These are phyloP conservation scores for Eudorcas thomsonii DNA, from an alignment of 2,113 vertebrate genomes.

Conservation along the genomic window DNA sequence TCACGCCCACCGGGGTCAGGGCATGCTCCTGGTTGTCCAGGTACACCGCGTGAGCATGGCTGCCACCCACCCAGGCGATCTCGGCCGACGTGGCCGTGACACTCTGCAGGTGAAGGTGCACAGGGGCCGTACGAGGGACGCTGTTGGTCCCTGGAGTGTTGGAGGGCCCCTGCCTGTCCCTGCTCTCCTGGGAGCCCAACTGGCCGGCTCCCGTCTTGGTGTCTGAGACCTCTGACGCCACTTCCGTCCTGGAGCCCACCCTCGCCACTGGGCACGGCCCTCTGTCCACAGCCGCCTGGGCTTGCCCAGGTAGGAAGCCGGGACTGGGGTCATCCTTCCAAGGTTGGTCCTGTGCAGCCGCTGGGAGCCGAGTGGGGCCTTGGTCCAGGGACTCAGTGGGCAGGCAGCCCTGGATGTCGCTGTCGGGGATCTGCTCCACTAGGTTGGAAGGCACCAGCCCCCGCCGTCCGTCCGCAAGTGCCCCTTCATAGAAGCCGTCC, in stretches of 20 bases:
- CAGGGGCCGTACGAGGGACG: slow-evolving; percentile 79
- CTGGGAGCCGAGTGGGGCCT: background rate
- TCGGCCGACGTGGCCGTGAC: slow-evolving; percentile 84
- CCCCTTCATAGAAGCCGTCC: slow-evolving; percentile 89
- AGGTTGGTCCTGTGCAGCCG: background rate
- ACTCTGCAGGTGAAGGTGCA: slow-evolving; percentile 77
- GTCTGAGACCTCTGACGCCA: slow-evolving; percentile 82
- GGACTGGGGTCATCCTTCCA: slow-evolving; percentile 68
- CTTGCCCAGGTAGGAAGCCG: slow-evolving; percentile 75
- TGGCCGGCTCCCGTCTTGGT: slow-evolving; percentile 57
- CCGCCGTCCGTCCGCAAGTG: slow-evolving; percentile 87
- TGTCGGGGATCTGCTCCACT: slow-evolving; percentile 85
- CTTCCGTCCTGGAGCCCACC: slow-evolving; percentile 81
- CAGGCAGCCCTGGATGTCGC: slow-evolving; percentile 78
- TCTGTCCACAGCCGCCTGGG: slow-evolving; percentile 74
- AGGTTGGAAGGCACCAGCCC: slow-evolving; percentile 88
- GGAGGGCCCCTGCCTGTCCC: slow-evolving; percentile 80
- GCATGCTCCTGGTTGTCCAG: slow-evolving; percentile 82
- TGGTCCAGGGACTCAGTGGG: slow-evolving; percentile 74
- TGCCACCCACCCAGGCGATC: slow-evolving; percentile 86
- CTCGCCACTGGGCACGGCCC: slow-evolving; percentile 80
- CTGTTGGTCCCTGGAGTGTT: slow-evolving; percentile 78
- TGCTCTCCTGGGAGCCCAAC: slow-evolving; percentile 79
- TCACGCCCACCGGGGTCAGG: slow-evolving; percentile 83
- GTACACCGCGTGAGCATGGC: slow-evolving; percentile 83